Percentiles rank a stretch among this genome's conserved stretches.
Conservation (phyloP, 2,797 vertebrate genomes). For the Hyperoplus lanceolatus region DNA sequence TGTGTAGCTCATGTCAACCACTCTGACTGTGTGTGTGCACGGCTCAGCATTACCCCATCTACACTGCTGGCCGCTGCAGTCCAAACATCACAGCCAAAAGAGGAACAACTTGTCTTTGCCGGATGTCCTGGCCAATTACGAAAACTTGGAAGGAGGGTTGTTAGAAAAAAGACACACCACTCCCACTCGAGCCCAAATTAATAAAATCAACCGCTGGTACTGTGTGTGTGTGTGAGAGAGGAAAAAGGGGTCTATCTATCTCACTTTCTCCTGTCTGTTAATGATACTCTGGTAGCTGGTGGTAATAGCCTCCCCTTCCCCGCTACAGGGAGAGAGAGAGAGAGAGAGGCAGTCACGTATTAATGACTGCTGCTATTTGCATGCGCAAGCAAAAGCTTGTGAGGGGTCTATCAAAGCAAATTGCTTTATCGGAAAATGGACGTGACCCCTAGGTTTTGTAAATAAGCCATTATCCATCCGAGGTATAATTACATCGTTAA, state of each 20-base stretch:
- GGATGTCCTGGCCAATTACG: slow-evolving; percentile 70
- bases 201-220: slow-evolving; percentile 60
- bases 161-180: slow-evolving; percentile 66
- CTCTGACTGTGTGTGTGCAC: slow-evolving; percentile 36
- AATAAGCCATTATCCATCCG: slow-evolving; percentile 81
- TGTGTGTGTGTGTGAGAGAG: neutral
- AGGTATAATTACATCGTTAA: slow-evolving; percentile 77
- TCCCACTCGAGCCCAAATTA: slow-evolving; percentile 73
- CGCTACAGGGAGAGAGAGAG: slow-evolving; percentile 46
- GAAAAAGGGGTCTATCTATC: slow-evolving; percentile 64
- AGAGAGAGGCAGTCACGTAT: slow-evolving; percentile 58
- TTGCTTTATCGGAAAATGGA: slow-evolving; percentile 74
- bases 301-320: slow-evolving; percentile 66
- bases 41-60: slow-evolving; percentile 19
- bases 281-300: slow-evolving; percentile 62
- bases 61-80: slow-evolving; percentile 9
- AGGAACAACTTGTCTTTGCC: slow-evolving; percentile 34
- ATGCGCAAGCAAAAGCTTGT: slow-evolving; percentile 70
- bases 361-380: slow-evolving; percentile 80
- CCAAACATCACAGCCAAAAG: slow-evolving; percentile 42
- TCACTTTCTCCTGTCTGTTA: slow-evolving; percentile 70
- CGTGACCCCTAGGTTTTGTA: slow-evolving; percentile 76
- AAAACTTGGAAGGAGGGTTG: slow-evolving; percentile 53
- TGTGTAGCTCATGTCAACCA: slow-evolving; percentile 43
- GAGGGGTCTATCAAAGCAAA: slow-evolving; percentile 79